Evolutionary conservation across 2,888 invertebrate species (phyloP).

Genomic region (Rotaria sp.): DNA sequence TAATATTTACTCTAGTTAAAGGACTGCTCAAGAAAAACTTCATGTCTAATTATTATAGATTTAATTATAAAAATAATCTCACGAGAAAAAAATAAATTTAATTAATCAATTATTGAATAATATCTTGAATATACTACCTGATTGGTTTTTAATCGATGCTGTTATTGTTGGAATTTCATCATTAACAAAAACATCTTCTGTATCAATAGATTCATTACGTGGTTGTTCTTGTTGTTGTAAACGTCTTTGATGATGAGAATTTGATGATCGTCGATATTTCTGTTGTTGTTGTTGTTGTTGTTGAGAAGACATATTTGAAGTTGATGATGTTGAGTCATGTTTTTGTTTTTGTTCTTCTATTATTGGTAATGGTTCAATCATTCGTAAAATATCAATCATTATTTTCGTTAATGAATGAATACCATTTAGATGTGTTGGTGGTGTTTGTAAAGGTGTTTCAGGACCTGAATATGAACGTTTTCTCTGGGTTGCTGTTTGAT

Average conservation of each 20-base stretch:
- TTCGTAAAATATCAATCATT: neutral
- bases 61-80: too few species aligned
- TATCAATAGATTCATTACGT: neutral
- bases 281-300: neutral
- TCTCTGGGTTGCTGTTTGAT: neutral
- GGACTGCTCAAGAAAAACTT: too few species aligned
- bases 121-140: neutral
- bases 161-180: neutral
- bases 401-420: constrained; percentile 4
- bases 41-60: too few species aligned
- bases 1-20: too few species aligned
- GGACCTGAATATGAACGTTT: constrained; percentile 27
- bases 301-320: neutral
- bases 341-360: neutral
- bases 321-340: neutral
- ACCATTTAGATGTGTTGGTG: neutral
- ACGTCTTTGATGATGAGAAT: neutral
- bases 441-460: neutral
- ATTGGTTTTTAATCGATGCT: neutral
- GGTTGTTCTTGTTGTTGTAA: neutral
- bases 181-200: neutral
- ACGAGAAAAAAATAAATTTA: too few species aligned
- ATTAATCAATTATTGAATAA: too few species aligned
- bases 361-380: neutral
- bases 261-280: neutral